Evolutionary conservation across 2,888 invertebrate species (phyloP).

Genomic region (Himalopsyche kuldschensis): DNA sequence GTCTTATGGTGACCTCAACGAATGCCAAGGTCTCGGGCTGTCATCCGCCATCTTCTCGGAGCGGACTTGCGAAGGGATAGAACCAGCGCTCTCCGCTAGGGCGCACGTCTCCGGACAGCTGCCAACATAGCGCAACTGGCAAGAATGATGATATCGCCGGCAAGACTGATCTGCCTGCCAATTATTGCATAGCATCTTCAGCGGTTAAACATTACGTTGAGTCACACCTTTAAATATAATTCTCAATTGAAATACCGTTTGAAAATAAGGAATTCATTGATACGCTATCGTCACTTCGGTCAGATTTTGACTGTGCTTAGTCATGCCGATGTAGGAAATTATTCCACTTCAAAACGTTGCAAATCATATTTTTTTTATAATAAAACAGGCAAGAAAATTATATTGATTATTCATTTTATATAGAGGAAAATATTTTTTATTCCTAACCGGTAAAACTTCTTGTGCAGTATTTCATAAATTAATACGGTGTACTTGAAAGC

Average conservation of each 20-base stretch:
- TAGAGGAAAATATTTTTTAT: no score
- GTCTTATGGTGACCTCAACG: constrained; percentile 6
- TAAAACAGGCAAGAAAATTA: no score
- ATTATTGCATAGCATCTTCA: neutral
- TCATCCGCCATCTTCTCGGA: neutral
- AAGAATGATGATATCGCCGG: neutral
- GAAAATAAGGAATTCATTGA: neutral
- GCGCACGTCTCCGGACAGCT: neutral
- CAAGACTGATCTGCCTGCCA: neutral
- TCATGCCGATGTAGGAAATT: no score
- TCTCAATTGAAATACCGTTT: neutral
- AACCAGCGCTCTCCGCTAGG: neutral
- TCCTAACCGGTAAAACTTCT: neutral
- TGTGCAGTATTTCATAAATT: neutral
- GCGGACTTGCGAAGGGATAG: neutral
- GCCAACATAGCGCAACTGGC: neutral
- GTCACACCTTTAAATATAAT: neutral
- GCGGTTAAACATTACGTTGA: neutral
- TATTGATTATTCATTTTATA: no score
- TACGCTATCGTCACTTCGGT: neutral
- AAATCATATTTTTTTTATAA: no score
- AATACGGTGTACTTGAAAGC: neutral
- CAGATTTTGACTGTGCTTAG: no score
- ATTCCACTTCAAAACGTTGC: no score
- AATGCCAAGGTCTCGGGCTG: constrained; percentile 21